phyloP scores from a whole-genome alignment of 2,888 invertebrate genomes.

The Acanthosepion pharaonis region DNA sequence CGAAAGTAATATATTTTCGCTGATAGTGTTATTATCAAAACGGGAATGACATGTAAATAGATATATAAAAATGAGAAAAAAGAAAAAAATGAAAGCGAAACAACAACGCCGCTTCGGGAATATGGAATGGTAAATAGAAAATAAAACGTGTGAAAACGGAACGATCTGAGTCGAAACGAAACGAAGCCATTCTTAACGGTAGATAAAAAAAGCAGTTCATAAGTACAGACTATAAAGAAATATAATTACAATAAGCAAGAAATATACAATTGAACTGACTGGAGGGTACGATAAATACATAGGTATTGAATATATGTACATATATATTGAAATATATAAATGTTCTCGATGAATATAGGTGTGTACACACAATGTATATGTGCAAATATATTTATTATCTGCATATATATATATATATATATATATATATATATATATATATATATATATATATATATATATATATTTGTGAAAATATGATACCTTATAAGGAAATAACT shows the following conservation, averaged over 20 bases:
- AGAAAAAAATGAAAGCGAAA: not conserved
- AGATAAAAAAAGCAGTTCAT: not conserved
- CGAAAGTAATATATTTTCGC: not conserved
- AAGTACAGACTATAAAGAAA: conserved; percentile 22
- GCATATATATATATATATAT: not conserved
- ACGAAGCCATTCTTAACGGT: not conserved
- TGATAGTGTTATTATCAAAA: not conserved
- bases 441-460: not conserved
- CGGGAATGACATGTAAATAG: not conserved
- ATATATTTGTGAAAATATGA: not conserved
- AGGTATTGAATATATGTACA: not conserved
- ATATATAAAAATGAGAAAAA: not conserved
- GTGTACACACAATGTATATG: not conserved
- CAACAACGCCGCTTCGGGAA: not conserved
- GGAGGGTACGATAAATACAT: conserved; percentile 1
- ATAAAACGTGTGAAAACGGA: conserved; percentile 20
- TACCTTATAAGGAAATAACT: not conserved
- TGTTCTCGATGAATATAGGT: not conserved
- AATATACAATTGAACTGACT: not conserved
- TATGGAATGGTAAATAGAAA: not conserved
- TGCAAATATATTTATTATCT: not conserved
- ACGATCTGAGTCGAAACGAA: conserved; percentile 11
- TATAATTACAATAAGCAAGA: conserved; percentile 20
- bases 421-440: not conserved
- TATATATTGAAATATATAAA: not conserved